Evolutionary conservation across 2,797 vertebrate genomes (phyloP).

Genomic region (Xyrichtys novacula): DNA sequence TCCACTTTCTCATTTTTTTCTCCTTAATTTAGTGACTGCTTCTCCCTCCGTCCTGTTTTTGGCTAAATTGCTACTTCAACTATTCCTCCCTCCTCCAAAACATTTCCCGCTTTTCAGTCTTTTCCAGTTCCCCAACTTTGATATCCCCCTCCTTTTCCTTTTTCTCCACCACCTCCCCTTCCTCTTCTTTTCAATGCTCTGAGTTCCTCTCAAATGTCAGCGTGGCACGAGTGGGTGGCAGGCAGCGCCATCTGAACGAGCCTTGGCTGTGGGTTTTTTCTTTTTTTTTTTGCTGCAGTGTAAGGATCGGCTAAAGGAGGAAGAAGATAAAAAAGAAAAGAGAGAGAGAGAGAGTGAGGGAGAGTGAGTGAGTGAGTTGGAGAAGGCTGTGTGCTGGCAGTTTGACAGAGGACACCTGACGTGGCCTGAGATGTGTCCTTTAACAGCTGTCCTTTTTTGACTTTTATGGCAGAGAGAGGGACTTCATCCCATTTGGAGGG

Average conservation of each 20-base stretch:
- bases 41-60: slow-evolving; percentile 51
- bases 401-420: slow-evolving; percentile 52
- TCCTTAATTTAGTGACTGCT: slow-evolving; percentile 50
- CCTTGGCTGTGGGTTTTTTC: slow-evolving; percentile 52
- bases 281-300: slow-evolving; percentile 71
- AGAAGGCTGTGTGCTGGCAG: slow-evolving; percentile 19
- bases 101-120: slow-evolving; percentile 50
- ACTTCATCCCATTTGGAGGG: slow-evolving; percentile 9
- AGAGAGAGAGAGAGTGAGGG: not conserved
- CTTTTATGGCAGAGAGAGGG: slow-evolving; percentile 18
- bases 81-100: slow-evolving; percentile 7
- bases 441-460: slow-evolving; percentile 44
- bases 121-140: slow-evolving; percentile 53
- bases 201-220: slow-evolving; percentile 79
- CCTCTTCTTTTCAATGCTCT: slow-evolving; percentile 67
- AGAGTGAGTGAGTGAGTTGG: slow-evolving; percentile 38
- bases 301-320: slow-evolving; percentile 58
- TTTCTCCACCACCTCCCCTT: slow-evolving; percentile 57
- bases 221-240: slow-evolving; percentile 80
- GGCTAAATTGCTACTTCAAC: slow-evolving; percentile 48
- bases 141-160: slow-evolving; percentile 61
- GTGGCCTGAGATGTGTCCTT: slow-evolving; percentile 42
- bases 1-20: slow-evolving; percentile 49
- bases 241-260: slow-evolving; percentile 69
- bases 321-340: slow-evolving; percentile 6